phyloP scores from a whole-genome alignment of 2,113 vertebrate species.

The Tyto alba region DNA sequence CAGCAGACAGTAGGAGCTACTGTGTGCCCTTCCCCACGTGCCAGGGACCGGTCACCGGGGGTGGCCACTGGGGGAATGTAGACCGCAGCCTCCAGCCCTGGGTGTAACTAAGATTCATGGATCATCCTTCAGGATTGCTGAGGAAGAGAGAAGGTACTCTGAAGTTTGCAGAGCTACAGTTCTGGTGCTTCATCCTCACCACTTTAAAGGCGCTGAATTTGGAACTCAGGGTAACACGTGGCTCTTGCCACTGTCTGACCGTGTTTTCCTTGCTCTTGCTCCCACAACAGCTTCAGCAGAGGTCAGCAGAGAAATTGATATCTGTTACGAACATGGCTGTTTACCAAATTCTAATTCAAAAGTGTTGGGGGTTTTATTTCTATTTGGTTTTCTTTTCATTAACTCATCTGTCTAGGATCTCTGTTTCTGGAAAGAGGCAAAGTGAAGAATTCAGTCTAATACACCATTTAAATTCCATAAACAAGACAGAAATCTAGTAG shows the following conservation, averaged over 20 bases:
- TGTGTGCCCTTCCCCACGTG: not conserved
- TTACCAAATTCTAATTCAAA: not conserved
- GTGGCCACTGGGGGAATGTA: not conserved
- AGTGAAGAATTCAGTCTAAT: conserved; percentile 42
- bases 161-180: not conserved
- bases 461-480: conserved; percentile 63
- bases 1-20: not conserved
- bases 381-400: conserved; percentile 17
- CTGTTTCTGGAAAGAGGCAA: not conserved
- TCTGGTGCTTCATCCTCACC: not conserved
- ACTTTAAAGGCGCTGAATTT: not conserved
- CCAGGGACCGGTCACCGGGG: rapidly evolving
- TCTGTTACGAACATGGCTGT: not conserved
- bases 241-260: not conserved
- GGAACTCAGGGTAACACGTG: not conserved
- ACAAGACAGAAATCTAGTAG: conserved; percentile 58
- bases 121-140: not conserved
- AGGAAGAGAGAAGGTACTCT: not conserved
- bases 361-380: not conserved
- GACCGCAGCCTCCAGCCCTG: not conserved
- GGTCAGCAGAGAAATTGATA: conserved; percentile 36
- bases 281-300: not conserved
- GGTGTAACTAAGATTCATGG: too few relatives aligned
- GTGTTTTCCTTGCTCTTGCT: not conserved
- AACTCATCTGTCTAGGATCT: conserved; percentile 22